Evolutionary conservation across 2,888 invertebrate genomes (phyloP).

Genomic region (Andrena dorsata): DNA sequence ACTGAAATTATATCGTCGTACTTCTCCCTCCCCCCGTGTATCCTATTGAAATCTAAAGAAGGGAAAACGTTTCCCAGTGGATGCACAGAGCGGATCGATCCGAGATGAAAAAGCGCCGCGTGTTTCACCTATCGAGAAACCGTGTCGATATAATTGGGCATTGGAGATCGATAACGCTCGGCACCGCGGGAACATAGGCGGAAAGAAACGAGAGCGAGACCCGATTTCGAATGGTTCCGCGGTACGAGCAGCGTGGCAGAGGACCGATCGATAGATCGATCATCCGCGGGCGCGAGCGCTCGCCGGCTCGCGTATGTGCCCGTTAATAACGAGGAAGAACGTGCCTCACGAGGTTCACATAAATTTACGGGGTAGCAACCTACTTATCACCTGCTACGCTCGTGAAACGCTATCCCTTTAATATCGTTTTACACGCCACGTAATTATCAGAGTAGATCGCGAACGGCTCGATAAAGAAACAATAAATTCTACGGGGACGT

Average conservation of each 20-base stretch:
- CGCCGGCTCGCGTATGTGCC: constrained; percentile 22
- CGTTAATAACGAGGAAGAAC: constrained; percentile 57
- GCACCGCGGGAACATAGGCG: constrained; percentile 29
- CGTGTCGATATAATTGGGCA: constrained; percentile 44
- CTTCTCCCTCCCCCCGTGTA: not conserved
- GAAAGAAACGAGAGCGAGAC: constrained; percentile 50
- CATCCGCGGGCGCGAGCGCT: constrained; percentile 4
- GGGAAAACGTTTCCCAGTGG: not conserved
- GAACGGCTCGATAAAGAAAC: constrained; percentile 41
- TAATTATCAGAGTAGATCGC: constrained; percentile 67
- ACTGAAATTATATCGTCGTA: not conserved
- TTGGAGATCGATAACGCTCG: constrained; percentile 33
- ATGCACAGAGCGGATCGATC: not conserved
- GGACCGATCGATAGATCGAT: constrained; percentile 39
- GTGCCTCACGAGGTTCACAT: constrained; percentile 58
- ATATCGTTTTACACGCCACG: constrained; percentile 67
- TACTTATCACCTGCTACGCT: constrained; percentile 67
- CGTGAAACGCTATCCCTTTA: constrained; percentile 67
- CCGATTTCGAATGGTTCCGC: constrained; percentile 53
- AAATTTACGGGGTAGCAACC: constrained; percentile 64
- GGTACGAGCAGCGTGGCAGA: not conserved
- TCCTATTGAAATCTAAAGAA: not conserved
- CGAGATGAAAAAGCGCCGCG: not conserved
- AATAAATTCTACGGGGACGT: constrained; percentile 25
- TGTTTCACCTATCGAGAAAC: constrained; percentile 11